These are phyloP conservation scores for Parnassius glacialis DNA, from an alignment of 2,888 invertebrate genomes.

Conservation along the genomic window DNA sequence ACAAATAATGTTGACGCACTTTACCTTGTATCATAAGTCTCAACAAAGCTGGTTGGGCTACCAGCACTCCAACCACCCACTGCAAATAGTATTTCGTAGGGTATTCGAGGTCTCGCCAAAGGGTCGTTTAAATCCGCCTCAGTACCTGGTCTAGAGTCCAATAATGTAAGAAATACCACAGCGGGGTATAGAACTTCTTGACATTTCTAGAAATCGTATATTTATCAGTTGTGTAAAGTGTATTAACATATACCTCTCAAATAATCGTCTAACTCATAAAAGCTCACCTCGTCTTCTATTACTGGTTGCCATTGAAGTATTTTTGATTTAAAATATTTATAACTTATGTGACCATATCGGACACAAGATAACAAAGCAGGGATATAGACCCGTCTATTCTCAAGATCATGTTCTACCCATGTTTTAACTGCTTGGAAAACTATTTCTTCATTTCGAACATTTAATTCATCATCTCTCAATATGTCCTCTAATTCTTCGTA, in stretches of 20 bases:
- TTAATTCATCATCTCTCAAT: constrained; percentile 85
- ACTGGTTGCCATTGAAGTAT: constrained; percentile 79
- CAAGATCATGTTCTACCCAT: constrained; percentile 84
- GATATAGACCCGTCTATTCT: constrained; percentile 76
- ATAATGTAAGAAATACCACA: constrained; percentile 73
- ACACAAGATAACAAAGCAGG: constrained; percentile 83
- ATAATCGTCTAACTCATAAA: not conserved
- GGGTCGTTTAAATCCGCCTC: constrained; percentile 80
- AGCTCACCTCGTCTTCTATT: constrained; percentile 70
- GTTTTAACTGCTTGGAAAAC: constrained; percentile 87
- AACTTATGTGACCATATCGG: constrained; percentile 84
- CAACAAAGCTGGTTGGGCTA: constrained; percentile 89
- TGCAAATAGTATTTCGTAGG: constrained; percentile 89
- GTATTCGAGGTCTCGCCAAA: constrained; percentile 86
- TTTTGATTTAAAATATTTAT: constrained; percentile 79
- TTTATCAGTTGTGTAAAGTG: constrained; percentile 16
- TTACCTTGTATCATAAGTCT: constrained; percentile 88
- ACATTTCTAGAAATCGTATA: constrained; percentile 63
- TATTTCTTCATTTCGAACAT: constrained; percentile 86
- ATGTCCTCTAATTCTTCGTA: constrained; percentile 83
- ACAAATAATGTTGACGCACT: constrained; percentile 4
- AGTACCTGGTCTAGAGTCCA: constrained; percentile 70
- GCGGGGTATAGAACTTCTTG: constrained; percentile 78
- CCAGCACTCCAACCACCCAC: constrained; percentile 93
- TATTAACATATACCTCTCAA: not conserved